Evolutionary conservation across 1,140 invertebrate species (phyloP).

Genomic region (Lordiphosa clarofinis): DNA sequence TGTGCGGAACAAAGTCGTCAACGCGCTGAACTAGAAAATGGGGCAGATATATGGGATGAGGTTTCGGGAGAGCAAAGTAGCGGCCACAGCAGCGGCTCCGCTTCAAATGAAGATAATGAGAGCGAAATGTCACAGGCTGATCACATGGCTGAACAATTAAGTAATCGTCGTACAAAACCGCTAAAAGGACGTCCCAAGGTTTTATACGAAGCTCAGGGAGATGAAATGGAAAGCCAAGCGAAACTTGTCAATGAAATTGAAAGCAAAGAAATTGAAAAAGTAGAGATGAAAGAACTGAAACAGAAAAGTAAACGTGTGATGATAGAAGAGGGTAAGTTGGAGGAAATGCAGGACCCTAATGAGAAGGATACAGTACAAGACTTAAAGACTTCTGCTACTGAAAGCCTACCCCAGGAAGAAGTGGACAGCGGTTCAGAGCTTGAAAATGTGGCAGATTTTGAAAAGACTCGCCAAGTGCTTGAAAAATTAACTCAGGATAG

Average conservation of each 20-base stretch:
- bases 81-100: conserved; percentile 14
- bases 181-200: conserved; percentile 36
- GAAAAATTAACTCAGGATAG: conserved; percentile 7
- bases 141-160: conserved; percentile 34
- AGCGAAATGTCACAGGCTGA: conserved; percentile 29
- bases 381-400: no score
- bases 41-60: conserved; percentile 54
- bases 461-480: conserved; percentile 13
- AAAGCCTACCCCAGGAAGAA: neutral
- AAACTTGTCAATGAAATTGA: conserved; percentile 7
- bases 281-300: conserved; percentile 1
- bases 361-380: no score
- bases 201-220: conserved; percentile 24
- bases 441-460: conserved; percentile 12
- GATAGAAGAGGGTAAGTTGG: conserved; percentile 14
- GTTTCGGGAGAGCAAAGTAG: conserved; percentile 31
- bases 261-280: neutral
- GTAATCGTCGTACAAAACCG: conserved; percentile 9
- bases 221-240: conserved; percentile 3
- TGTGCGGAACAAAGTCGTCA: conserved; percentile 20
- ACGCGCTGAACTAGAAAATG: conserved; percentile 36
- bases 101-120: conserved; percentile 30
- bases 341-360: neutral
- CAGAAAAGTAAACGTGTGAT: conserved; percentile 7
- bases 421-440: conserved; percentile 26